Base-by-base conservation (phyloP, 1,140 invertebrate genomes). In the Camponotus vicinus region DNA sequence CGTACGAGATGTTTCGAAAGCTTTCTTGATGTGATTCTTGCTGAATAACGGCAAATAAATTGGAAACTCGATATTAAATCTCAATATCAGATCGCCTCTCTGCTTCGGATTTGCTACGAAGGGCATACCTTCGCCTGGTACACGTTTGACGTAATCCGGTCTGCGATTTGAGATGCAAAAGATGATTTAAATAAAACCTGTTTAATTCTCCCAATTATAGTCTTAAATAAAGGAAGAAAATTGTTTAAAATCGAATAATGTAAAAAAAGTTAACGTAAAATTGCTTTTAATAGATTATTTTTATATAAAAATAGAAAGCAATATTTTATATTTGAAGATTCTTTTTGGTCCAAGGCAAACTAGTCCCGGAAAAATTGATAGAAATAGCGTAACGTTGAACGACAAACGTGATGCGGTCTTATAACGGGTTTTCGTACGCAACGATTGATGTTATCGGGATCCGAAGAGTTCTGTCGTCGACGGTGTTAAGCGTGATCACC, bases 361-460 rank as follows among this genome's bases (percentile, higher is more conserved):
- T 42, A 42, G 9, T 9, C 37, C 6, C 6, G 3, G 6, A 1
- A 9, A 55, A 37, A 69, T 69, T 45, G 15, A 4, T 6, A 7
- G 15, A 49, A 13, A 49, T 49, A 37, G 18, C 34, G 18, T 0
- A 42, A 7, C n/a, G 21, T 49, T 49, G 13, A 49, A 49, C 15
- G 49, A 73, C 3, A 27, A 55, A 69, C 63, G 55, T 8, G 18
- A 86, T 40, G n/a, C 11, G 52, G 21, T 37, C 37, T 76, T 61
- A 18, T 61, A 61, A 76, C 18, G 18, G 63, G 52, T 82, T 69
- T 40, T 91, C 94, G 93, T 95, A 96, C 96, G 92, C 93, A 64
- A 98, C 96, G 27, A 98, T 96, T 90, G 97, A 97, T 32, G 96
- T 96, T 85, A 98, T 96, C 82, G 96, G 96, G 15, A 97, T 93